Percentiles rank a stretch among this genome's conserved stretches.
These are phyloP conservation scores for Rhopalosiphum nymphaeae DNA, from an alignment of 2,888 invertebrate species.

Conservation along the genomic window DNA sequence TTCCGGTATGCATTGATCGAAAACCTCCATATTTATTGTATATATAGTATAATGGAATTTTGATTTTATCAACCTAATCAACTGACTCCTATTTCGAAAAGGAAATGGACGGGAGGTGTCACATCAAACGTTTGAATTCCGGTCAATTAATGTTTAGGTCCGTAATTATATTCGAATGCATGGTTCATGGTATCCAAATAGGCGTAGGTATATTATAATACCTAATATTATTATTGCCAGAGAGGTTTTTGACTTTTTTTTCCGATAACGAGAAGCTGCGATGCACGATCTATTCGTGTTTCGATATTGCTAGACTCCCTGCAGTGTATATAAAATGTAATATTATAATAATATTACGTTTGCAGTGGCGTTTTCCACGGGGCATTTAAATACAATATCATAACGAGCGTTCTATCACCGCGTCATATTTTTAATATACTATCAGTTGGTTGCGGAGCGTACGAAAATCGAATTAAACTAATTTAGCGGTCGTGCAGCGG, in stretches of 20 bases:
- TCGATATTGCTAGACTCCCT: background rate
- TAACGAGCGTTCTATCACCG: background rate
- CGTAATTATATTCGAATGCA: background rate
- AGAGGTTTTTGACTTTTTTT: background rate
- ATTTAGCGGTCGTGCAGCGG: background rate
- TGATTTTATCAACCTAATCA: background rate
- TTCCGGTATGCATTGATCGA: background rate
- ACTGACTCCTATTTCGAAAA: background rate
- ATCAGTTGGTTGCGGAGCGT: background rate
- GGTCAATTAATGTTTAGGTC: background rate
- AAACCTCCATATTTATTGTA: background rate
- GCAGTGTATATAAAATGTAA: conserved; percentile 1
- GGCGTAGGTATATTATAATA: background rate
- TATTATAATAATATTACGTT: background rate
- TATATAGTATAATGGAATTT: background rate
- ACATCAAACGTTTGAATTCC: background rate
- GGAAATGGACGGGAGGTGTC: background rate
- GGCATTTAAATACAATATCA: background rate
- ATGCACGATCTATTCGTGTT: background rate
- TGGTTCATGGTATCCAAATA: background rate
- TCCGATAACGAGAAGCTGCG: background rate
- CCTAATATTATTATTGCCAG: background rate
- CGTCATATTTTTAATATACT: background rate
- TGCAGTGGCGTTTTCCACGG: conserved; percentile 1
- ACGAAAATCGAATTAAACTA: conserved; percentile 17